Base-by-base conservation (phyloP, 1,140 invertebrate genomes). In the Cydia pomonella region DNA sequence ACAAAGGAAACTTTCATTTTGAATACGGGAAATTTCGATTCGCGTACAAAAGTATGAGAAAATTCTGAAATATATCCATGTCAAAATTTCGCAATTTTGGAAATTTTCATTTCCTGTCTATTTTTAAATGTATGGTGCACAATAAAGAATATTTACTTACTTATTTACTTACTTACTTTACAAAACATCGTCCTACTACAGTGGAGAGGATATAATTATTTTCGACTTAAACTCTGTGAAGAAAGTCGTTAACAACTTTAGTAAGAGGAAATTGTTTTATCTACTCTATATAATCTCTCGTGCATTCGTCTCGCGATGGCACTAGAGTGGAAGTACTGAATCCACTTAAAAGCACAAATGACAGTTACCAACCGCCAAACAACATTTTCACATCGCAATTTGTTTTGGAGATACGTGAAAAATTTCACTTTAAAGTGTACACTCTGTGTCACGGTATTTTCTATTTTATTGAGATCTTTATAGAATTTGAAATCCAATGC, bases 301-400 rank as follows among this genome's bases (percentile, higher is more conserved):
- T 33, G 64, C 64, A 69, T 33, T 69, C 64, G 5, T 18, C 64
- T 69, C 64, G 16, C 18, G 4, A n/a, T 16, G 29, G 64, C 29
- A 69, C 64, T 69, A 69, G 64, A 69, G 27, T 69, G 64, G 64
- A 69, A 69, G 64, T 33, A 69, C 64, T 69, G 64, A 82, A 84
- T 87, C 85, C 81, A 77, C 69, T 85, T 84, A 81, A 81, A 83
- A 81, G 73, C 21, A 63, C 29, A 38, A 33, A 76, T 50, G 59
- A 62, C 72, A 27, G 75, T 76, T 63, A 38, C 7, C 76, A 80
- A 75, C 74, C 75, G 64, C 75, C 73, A 75, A 79, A 79, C 78
- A 79, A 77, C 78, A 78, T 82, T 79, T 81, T 73, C 59, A 75
- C 76, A 78, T 76, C 72, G 76, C 80, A 79, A 82, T 82, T 82